Evolutionary conservation across 2,888 invertebrate genomes (phyloP).

Genomic region (Euplexia lucipara): DNA sequence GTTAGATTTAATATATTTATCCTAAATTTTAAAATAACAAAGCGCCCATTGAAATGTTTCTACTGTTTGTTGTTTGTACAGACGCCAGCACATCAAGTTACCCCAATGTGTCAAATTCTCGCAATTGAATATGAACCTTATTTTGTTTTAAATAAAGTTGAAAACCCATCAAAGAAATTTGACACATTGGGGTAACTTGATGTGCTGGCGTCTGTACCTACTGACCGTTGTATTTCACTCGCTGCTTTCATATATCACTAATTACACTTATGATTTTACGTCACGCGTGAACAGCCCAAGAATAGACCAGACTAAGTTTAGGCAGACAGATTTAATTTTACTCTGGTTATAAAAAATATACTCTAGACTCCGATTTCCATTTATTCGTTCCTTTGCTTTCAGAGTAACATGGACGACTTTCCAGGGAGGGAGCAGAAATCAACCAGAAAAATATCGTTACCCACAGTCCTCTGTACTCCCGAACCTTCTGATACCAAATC

Average conservation of each 20-base stretch:
- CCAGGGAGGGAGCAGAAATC: conserved; percentile 71
- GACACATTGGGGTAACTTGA: too few relatives aligned
- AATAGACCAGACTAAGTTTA: conserved; percentile 8
- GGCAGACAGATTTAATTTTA: not conserved
- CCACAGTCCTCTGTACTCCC: conserved; percentile 83
- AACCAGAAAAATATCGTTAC: conserved; percentile 78
- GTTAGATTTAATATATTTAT: conserved; percentile 20
- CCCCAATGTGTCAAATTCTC: too few relatives aligned
- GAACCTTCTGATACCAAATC: conserved; percentile 70
- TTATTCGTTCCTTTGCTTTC: conserved; percentile 67
- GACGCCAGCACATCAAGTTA: too few relatives aligned
- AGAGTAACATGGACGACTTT: conserved; percentile 82
- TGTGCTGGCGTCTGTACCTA: too few relatives aligned
- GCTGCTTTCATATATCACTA: conserved; percentile 16
- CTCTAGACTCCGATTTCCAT: not conserved
- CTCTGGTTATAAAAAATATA: conserved; percentile 4
- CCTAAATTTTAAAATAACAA: conserved; percentile 26
- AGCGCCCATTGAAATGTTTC: conserved; percentile 17
- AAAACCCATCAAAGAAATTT: too few relatives aligned
- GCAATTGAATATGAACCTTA: too few relatives aligned
- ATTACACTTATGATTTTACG: conserved; percentile 28
- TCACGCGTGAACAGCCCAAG: conserved; percentile 11
- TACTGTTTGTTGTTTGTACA: conserved; percentile 23
- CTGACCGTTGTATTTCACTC: conserved; percentile 20
- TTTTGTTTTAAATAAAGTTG: too few relatives aligned